phyloP scores from a whole-genome alignment of 1,140 invertebrate genomes.

The honey bee (Apis mellifera) region Amel_HAv3.1 CM009941.2:3960001-3960500 shows the following conservation, averaged over 20 bases:
- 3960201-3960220: too few species aligned
- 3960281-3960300: not conserved
- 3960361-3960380: not conserved
- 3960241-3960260: not conserved
- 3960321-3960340: not conserved
- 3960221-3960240: not conserved
- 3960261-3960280: not conserved
- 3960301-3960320: not conserved
- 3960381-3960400: too few species aligned
- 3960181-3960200: not conserved
- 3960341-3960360: not conserved
- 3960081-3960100: too few species aligned
- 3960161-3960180: too few species aligned
- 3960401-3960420: not conserved
- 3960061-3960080: too few species aligned
- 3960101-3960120: too few species aligned
- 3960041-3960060: too few species aligned
- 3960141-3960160: too few species aligned
- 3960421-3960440: not conserved
- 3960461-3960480: not conserved
- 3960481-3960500: not conserved
- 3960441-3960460: not conserved
- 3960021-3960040: too few species aligned
- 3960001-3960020: too few species aligned
- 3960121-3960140: too few species aligned